These are phyloP conservation scores for Apamea crenata DNA, from an alignment of 2,888 invertebrate species.

Conservation along the genomic window DNA sequence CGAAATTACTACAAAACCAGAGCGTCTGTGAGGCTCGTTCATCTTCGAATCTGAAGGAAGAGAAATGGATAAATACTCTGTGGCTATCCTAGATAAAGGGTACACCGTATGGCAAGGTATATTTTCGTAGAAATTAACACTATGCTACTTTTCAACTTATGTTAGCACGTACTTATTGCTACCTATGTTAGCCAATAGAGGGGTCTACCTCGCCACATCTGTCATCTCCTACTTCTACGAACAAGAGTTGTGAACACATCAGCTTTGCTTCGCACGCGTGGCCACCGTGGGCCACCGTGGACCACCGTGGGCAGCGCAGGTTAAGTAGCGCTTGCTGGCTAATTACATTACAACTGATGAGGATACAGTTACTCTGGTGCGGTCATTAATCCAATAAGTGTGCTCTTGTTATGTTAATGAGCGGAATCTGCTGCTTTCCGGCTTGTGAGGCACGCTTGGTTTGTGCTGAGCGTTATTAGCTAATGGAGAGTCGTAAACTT, in stretches of 20 bases:
- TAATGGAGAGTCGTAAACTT: not conserved
- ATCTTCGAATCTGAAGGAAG: not conserved
- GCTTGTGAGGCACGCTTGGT: not conserved
- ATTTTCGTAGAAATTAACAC: not conserved
- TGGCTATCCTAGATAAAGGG: not conserved
- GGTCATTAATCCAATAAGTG: conserved; percentile 30
- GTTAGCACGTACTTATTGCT: too few relatives aligned
- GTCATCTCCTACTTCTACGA: conserved; percentile 3
- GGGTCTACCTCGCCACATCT: conserved; percentile 1
- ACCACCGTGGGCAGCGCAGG: conserved; percentile 28
- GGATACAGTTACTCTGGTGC: conserved; percentile 48
- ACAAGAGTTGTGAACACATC: not conserved
- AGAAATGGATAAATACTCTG: too few relatives aligned
- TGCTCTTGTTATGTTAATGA: conserved; percentile 21
- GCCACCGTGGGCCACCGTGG: conserved; percentile 24
- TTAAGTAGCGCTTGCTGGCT: conserved; percentile 47
- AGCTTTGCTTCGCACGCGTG: conserved; percentile 16
- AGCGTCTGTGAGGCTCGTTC: too few relatives aligned
- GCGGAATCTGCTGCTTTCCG: conserved; percentile 15
- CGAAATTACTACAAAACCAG: not conserved
- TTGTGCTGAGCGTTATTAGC: not conserved
- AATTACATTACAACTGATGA: conserved; percentile 39
- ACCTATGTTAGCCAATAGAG: not conserved
- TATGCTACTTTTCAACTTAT: not conserved
- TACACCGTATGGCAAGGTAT: not conserved